Percentiles rank a stretch among this genome's conserved stretches.
Evolutionary conservation across 1,140 invertebrate genomes (phyloP).

Genomic region (Sipha flava): DNA sequence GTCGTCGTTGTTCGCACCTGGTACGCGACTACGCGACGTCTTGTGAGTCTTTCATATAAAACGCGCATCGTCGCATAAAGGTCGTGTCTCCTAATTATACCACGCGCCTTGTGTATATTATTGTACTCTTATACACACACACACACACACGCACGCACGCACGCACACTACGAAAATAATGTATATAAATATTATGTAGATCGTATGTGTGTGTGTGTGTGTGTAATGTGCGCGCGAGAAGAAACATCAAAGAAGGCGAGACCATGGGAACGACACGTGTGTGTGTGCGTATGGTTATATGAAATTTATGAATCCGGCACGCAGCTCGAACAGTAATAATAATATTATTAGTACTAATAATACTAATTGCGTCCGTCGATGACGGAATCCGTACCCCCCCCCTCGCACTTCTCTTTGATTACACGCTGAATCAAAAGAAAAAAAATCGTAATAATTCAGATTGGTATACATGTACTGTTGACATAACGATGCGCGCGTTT

Average conservation of each 20-base stretch:
- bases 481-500: no score
- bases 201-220: no score
- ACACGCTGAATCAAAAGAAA: no score
- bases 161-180: no score
- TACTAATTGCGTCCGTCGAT: conserved; percentile 14
- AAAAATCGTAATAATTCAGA: no score
- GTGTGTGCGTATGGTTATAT: not conserved
- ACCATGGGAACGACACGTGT: not conserved
- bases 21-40: not conserved
- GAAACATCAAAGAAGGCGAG: conserved; percentile 7
- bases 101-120: not conserved
- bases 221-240: no score
- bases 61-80: not conserved
- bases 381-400: not conserved
- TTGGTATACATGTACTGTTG: no score
- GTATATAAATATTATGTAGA: no score
- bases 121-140: not conserved
- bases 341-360: not conserved
- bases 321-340: no score
- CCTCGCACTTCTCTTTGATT: no score
- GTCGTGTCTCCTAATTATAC: not conserved
- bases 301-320: conserved; percentile 20
- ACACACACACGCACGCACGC: no score
- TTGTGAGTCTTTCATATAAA: not conserved
- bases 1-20: not conserved